phyloP scores from a whole-genome alignment of 2,888 invertebrate genomes.

The Didymodactylos carnosus region DNA sequence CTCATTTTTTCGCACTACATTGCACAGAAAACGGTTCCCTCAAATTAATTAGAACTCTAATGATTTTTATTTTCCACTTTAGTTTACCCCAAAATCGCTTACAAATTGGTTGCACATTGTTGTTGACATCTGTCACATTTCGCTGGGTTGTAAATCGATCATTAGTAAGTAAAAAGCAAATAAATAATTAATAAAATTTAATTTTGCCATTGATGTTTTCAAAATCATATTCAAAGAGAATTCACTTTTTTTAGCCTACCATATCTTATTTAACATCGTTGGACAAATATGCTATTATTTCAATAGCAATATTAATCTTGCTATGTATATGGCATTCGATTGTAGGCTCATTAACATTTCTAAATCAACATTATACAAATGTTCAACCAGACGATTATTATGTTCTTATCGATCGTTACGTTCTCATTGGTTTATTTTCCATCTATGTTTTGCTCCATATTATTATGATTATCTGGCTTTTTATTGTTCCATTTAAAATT shows the following conservation, averaged over 20 bases:
- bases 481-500: not conserved
- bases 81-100: not conserved
- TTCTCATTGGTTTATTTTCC: not conserved
- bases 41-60: not conserved
- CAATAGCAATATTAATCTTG: not conserved
- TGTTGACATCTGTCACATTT: not conserved
- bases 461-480: not conserved
- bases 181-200: no score
- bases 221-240: not conserved
- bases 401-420: not conserved
- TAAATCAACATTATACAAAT: fast-evolving
- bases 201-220: not conserved
- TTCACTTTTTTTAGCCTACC: not conserved
- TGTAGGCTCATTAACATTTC: not conserved
- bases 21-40: no score
- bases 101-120: not conserved
- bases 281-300: not conserved
- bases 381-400: not conserved
- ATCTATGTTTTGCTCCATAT: not conserved
- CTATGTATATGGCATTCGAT: not conserved
- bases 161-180: not conserved
- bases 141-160: not conserved
- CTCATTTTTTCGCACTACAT: not conserved
- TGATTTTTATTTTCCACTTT: not conserved
- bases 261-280: not conserved